These are phyloP conservation scores for Sternotherus odoratus DNA, from an alignment of 2,797 vertebrate species.

Conservation along the genomic window DNA sequence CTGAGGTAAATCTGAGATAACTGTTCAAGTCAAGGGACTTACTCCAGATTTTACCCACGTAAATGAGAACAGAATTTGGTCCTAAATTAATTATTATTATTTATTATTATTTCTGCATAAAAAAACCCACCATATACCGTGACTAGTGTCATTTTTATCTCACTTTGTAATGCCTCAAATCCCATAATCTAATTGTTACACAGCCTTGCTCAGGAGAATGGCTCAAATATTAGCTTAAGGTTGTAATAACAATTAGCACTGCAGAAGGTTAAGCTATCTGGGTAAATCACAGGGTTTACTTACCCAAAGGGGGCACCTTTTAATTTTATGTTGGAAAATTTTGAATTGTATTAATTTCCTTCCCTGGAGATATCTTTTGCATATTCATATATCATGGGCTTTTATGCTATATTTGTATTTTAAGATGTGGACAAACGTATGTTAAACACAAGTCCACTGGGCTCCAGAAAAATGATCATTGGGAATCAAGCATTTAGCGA, in stretches of 20 bases:
- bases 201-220: constrained; percentile 66
- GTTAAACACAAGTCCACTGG: neutral
- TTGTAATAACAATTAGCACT: constrained; percentile 73
- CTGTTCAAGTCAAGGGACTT: neutral
- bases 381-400: neutral
- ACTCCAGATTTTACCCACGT: neutral
- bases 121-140: constrained; percentile 49
- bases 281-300: constrained; percentile 55
- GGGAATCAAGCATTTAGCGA: neutral
- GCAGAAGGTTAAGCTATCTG: constrained; percentile 65
- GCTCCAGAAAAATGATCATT: fast-evolving
- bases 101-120: constrained; percentile 31
- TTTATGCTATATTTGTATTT: constrained; percentile 1
- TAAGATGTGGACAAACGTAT: neutral
- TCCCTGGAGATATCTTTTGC: neutral
- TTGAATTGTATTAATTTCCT: neutral
- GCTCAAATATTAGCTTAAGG: constrained; percentile 76
- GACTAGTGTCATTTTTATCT: constrained; percentile 51
- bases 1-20: neutral
- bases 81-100: constrained; percentile 24
- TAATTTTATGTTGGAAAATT: constrained; percentile 13
- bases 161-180: constrained; percentile 65
- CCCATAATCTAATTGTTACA: constrained; percentile 79
- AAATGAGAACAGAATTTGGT: constrained; percentile 11
- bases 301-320: neutral